Evolutionary conservation across 2,113 vertebrate species (phyloP).

Genomic region (Corvus hawaiiensis): DNA sequence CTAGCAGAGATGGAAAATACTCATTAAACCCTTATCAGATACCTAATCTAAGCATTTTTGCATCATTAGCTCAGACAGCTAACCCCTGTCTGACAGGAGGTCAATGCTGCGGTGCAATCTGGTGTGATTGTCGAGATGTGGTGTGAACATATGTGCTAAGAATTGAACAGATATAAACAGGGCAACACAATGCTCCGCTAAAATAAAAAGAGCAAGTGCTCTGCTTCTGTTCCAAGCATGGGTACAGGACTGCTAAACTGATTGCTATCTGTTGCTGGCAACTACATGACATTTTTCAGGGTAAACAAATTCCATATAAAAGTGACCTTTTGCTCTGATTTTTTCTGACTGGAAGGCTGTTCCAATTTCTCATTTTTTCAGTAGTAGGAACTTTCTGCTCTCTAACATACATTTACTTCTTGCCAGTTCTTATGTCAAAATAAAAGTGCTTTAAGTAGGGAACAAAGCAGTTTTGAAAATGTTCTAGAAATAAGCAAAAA

Average conservation of each 20-base stretch:
- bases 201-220: not conserved
- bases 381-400: not conserved
- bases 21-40: not conserved
- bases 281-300: not conserved
- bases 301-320: not conserved
- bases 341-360: not conserved
- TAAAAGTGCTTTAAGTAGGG: not conserved
- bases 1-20: not conserved
- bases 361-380: constrained; percentile 4
- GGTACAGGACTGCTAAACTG: not conserved
- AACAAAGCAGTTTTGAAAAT: not conserved
- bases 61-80: not conserved
- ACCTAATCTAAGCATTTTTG: not conserved
- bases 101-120: not conserved
- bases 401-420: not conserved
- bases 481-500: not conserved
- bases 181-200: not conserved
- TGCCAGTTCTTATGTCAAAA: constrained; percentile 12
- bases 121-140: rapidly evolving
- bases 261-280: not conserved
- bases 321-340: not conserved
- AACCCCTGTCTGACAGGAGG: not conserved
- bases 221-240: not conserved
- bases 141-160: rapidly evolving
- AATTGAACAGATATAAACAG: not conserved